Evolutionary conservation across 2,888 invertebrate genomes (phyloP).

Genomic region (Taenaris catops): DNA sequence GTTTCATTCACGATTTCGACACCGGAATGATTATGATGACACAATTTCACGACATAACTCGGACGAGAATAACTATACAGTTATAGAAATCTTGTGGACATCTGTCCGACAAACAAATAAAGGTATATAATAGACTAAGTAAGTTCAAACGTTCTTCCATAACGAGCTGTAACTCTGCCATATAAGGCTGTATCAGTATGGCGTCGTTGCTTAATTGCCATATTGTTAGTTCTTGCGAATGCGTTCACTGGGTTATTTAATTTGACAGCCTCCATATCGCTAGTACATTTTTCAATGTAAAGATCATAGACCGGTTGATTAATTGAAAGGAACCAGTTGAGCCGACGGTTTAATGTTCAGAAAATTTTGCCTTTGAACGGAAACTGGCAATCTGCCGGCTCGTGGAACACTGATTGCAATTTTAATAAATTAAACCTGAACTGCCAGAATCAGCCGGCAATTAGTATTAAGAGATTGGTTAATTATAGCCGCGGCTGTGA

Average conservation of each 20-base stretch:
- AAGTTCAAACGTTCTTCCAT: no score
- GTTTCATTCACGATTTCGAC: no score
- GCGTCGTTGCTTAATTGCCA: conserved; percentile 29
- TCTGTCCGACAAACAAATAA: no score
- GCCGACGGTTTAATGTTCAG: conserved; percentile 27
- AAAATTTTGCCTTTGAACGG: conserved; percentile 33
- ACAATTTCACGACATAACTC: no score
- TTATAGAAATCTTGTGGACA: no score
- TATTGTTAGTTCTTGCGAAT: conserved; percentile 30
- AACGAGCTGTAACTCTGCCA: conserved; percentile 2
- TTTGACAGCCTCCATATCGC: no score
- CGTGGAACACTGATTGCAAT: conserved; percentile 39
- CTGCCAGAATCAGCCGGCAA: conserved; percentile 17
- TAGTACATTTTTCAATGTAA: no score
- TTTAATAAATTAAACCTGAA: conserved; percentile 46
- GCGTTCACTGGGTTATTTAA: conserved; percentile 27
- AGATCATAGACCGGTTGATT: no score
- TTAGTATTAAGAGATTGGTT: conserved; percentile 12
- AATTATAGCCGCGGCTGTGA: conserved; percentile 10
- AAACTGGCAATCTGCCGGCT: conserved; percentile 31
- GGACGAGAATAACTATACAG: no score
- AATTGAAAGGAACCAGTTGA: no score
- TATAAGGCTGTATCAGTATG: conserved; percentile 3
- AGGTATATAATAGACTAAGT: no score
- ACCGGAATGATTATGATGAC: no score